These are phyloP conservation scores for Callospermophilus lateralis DNA, from an alignment of 2,113 vertebrate species.

Conservation along the genomic window DNA sequence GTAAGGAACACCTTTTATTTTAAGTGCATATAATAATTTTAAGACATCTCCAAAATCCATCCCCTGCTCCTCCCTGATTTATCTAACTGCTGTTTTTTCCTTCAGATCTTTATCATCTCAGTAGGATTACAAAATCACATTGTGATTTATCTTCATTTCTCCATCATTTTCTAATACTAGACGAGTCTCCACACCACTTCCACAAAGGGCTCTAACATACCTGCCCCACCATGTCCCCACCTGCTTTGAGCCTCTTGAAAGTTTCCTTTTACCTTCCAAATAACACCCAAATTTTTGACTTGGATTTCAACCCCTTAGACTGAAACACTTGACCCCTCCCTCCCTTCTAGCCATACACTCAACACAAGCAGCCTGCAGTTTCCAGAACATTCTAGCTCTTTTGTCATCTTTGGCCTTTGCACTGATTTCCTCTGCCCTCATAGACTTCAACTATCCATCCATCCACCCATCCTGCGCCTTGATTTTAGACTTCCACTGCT, in stretches of 20 bases:
- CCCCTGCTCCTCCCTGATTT: neutral
- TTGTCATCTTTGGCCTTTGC: neutral
- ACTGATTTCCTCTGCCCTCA: neutral
- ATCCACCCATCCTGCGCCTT: neutral
- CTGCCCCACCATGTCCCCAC: neutral
- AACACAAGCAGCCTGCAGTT: neutral
- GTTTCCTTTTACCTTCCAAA: neutral
- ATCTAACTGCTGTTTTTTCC: neutral
- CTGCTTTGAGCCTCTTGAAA: neutral
- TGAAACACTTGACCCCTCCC: neutral
- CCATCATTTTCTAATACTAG: neutral
- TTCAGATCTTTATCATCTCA: neutral
- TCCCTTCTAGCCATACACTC: neutral
- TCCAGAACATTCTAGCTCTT: neutral
- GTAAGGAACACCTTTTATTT: conserved; percentile 7
- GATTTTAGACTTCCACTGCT: neutral
- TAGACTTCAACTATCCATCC: neutral
- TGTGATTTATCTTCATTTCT: neutral
- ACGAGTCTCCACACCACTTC: neutral
- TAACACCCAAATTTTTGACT: conserved; percentile 32
- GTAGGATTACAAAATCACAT: neutral
- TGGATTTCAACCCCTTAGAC: neutral
- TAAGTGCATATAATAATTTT: neutral
- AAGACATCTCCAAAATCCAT: neutral
- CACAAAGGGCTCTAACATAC: neutral